Evolutionary conservation across 2,888 invertebrate species (phyloP).

Genomic region (Andrena trimmerana): DNA sequence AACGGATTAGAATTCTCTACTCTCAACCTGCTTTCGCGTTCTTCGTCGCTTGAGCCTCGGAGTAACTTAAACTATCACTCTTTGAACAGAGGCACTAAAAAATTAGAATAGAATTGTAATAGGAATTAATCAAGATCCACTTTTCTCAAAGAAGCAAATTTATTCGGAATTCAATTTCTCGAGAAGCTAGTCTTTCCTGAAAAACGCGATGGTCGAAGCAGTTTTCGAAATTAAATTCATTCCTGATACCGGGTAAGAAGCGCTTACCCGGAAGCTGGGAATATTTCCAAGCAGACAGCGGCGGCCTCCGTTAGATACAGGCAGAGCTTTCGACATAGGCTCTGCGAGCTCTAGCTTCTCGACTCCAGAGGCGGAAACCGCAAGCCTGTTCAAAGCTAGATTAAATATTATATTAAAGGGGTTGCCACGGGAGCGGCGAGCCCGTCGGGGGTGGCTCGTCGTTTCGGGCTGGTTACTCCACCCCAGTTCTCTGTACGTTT

Average conservation of each 20-base stretch:
- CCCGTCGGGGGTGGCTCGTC: slow-evolving; percentile 70
- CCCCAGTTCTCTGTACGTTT: slow-evolving; percentile 52
- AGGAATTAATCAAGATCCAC: too few relatives aligned
- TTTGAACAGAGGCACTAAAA: too few relatives aligned
- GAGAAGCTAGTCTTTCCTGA: background rate
- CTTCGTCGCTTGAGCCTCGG: too few relatives aligned
- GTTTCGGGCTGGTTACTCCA: slow-evolving; percentile 63
- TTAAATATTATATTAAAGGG: slow-evolving; percentile 86
- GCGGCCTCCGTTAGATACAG: slow-evolving; percentile 57
- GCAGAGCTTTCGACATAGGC: slow-evolving; percentile 74
- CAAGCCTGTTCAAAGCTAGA: slow-evolving; percentile 85
- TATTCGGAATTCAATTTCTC: too few relatives aligned
- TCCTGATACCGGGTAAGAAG: slow-evolving; percentile 42
- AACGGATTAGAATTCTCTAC: too few relatives aligned
- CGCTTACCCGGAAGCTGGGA: slow-evolving; percentile 53
- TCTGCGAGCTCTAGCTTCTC: slow-evolving; percentile 76
- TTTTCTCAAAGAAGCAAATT: too few relatives aligned
- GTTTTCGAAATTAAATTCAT: slow-evolving; percentile 46
- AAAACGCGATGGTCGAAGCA: background rate
- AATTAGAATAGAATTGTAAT: too few relatives aligned
- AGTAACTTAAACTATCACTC: too few relatives aligned
- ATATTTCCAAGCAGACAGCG: slow-evolving; percentile 71
- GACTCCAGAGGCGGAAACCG: slow-evolving; percentile 83
- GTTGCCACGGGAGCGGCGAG: slow-evolving; percentile 81
- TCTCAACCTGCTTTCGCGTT: too few relatives aligned